phyloP scores from a whole-genome alignment of 2,113 vertebrate species.

The Ciconia boyciana region DNA sequence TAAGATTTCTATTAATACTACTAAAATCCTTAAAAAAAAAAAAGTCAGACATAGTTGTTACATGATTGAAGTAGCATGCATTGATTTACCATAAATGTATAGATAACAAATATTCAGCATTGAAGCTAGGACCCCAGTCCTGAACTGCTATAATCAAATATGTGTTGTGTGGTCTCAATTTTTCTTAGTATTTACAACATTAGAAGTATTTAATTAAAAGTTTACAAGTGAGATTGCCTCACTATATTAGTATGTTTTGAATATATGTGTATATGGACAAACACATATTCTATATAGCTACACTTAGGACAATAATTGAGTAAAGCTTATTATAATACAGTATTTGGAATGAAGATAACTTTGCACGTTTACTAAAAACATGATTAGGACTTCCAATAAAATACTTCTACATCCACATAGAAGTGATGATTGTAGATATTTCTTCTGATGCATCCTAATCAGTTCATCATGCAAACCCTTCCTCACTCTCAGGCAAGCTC shows the following conservation, averaged over 20 bases:
- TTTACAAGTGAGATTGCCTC: background rate
- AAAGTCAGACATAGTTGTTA: background rate
- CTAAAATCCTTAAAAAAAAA: background rate
- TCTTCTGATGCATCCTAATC: background rate
- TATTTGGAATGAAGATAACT: background rate
- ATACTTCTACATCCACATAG: background rate
- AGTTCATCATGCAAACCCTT: background rate
- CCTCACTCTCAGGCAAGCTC: background rate
- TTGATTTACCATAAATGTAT: background rate
- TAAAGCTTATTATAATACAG: background rate
- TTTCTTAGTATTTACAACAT: background rate
- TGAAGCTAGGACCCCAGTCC: background rate
- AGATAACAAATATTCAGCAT: background rate
- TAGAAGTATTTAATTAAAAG: background rate
- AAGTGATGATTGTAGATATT: background rate
- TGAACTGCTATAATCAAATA: background rate
- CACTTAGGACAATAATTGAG: background rate
- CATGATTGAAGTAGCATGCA: background rate
- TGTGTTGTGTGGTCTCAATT: background rate
- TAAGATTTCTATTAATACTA: background rate
- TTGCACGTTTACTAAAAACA: background rate
- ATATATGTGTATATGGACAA: background rate
- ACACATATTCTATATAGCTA: background rate
- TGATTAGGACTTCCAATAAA: background rate
- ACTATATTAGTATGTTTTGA: background rate